Conservation (phyloP, 30 jellyfish, hydroid and myxozoan genomes). For the Calvadosia cruxmelitensis region DNA sequence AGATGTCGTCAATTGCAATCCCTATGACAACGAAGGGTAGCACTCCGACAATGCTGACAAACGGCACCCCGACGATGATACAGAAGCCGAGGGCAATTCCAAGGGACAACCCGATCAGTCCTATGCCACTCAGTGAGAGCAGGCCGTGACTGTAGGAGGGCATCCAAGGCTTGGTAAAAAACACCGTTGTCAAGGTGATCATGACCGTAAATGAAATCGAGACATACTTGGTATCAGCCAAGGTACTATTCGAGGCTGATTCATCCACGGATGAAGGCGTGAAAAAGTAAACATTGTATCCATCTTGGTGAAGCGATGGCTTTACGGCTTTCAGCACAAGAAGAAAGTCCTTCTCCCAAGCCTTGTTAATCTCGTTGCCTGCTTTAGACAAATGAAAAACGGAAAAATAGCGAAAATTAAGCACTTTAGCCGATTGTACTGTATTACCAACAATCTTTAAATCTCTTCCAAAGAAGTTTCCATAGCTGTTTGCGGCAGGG, state of each 20-base stretch:
- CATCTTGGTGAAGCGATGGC: slow-evolving; percentile 2
- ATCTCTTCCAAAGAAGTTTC: not conserved
- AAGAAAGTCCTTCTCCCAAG: slow-evolving; percentile 37
- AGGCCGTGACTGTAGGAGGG: slow-evolving; percentile 38
- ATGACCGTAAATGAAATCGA: slow-evolving; percentile 42
- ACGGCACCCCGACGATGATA: slow-evolving; percentile 43
- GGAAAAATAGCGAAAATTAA: not conserved
- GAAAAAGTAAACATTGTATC: not conserved
- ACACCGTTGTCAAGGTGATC: slow-evolving; percentile 35
- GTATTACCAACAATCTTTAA: not conserved
- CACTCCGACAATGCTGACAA: slow-evolving; percentile 49
- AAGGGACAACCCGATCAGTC: slow-evolving; percentile 32
- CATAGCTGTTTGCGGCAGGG: not conserved
- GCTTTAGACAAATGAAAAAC: not conserved
- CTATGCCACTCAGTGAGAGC: slow-evolving; percentile 34
- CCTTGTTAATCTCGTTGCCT: not conserved
- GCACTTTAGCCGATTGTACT: not conserved
- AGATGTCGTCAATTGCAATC: slow-evolving; percentile 68
- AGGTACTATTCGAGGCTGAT: slow-evolving; percentile 13
- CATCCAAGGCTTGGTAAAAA: slow-evolving; percentile 7
- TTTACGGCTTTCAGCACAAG: slow-evolving; percentile 4
- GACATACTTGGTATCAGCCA: slow-evolving; percentile 12
- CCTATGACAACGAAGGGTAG: slow-evolving; percentile 72
- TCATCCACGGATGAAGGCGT: slow-evolving; percentile 8
- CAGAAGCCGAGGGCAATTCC: slow-evolving; percentile 45